Evolutionary conservation across 2,113 vertebrate genomes (phyloP).

Genomic region (human (Homo sapiens)): GRCh38 chr17:34544501-34545000

Average conservation of each 20-base stretch:
- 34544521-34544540: background rate
- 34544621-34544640: background rate
- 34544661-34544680: rapidly evolving
- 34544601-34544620: background rate
- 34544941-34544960: background rate
- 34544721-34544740: background rate
- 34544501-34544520: background rate
- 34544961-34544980: background rate
- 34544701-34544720: background rate
- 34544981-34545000: background rate
- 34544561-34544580: background rate
- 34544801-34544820: background rate
- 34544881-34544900: background rate
- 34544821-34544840: background rate
- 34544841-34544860: background rate
- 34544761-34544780: background rate
- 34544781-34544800: background rate
- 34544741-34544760: background rate
- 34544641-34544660: background rate
- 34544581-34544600: background rate
- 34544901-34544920: background rate
- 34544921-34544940: background rate
- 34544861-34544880: background rate
- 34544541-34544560: background rate
- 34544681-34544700: background rate